phyloP scores from a whole-genome alignment of 2,888 invertebrate genomes.

The Antitype chi region DNA sequence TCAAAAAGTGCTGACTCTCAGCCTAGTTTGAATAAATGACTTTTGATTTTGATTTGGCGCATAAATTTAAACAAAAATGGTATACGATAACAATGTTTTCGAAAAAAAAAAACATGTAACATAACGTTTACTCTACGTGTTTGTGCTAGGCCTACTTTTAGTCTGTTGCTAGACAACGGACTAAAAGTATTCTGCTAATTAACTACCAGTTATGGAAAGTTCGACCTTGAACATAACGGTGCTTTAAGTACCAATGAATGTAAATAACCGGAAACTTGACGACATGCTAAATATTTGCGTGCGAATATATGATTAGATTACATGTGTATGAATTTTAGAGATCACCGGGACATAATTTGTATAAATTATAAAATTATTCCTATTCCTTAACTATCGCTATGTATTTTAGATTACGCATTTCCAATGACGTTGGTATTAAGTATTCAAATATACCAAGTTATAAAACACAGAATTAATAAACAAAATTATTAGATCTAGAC shows the following conservation, averaged over 20 bases:
- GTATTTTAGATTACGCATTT: background rate
- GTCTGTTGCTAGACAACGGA: background rate
- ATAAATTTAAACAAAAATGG: background rate
- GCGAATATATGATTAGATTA: constrained; percentile 15
- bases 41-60: no score
- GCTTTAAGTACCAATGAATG: background rate
- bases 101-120: background rate
- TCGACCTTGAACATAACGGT: constrained; percentile 29
- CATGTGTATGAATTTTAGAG: background rate
- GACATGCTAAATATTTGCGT: background rate
- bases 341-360: background rate
- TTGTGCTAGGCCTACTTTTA: background rate
- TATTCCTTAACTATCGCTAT: background rate
- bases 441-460: background rate
- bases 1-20: no score
- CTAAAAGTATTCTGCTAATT: constrained; percentile 3
- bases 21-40: no score
- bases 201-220: constrained; percentile 1
- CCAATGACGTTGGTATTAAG: background rate
- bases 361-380: constrained; percentile 15
- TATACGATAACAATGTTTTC: no score
- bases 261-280: background rate
- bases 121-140: background rate
- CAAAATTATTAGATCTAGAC: background rate
- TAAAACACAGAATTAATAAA: background rate